These are phyloP conservation scores for Ciona savignyi DNA, from an alignment of 23 tunicate species.

Conservation along the genomic window DNA sequence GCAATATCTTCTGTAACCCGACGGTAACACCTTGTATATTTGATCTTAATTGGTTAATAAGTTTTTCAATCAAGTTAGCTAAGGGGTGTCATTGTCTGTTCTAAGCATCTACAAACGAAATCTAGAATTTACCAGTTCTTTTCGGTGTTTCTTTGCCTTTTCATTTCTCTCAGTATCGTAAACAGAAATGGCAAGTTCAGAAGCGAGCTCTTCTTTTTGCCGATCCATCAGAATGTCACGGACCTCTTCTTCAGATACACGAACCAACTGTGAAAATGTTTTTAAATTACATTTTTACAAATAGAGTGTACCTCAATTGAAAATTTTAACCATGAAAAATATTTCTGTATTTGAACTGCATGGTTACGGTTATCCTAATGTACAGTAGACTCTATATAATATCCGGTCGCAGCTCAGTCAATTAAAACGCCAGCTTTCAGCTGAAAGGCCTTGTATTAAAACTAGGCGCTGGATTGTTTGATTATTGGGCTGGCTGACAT, in stretches of 20 bases:
- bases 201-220: conserved; percentile 56
- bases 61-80: background rate
- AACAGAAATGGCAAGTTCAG: conserved; percentile 66
- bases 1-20: too few relatives aligned
- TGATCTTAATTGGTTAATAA: background rate
- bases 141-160: conserved; percentile 84
- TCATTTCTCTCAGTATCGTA: conserved; percentile 96
- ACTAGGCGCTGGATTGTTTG: too few relatives aligned
- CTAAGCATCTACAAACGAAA: background rate
- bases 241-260: conserved; percentile 89
- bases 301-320: too few relatives aligned
- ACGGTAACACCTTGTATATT: background rate
- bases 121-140: conserved; percentile 54
- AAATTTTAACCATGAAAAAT: too few relatives aligned
- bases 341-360: too few relatives aligned
- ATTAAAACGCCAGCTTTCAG: too few relatives aligned
- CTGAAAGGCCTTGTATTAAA: too few relatives aligned
- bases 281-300: too few relatives aligned
- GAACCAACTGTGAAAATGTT: conserved; percentile 38
- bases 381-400: too few relatives aligned
- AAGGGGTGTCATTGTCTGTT: background rate
- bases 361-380: too few relatives aligned
- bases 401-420: too few relatives aligned
- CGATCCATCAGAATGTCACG: conserved; percentile 77
- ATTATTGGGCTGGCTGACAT: too few relatives aligned